Conservation (phyloP, 2,113 vertebrate species). For the Lagopus muta region DNA sequence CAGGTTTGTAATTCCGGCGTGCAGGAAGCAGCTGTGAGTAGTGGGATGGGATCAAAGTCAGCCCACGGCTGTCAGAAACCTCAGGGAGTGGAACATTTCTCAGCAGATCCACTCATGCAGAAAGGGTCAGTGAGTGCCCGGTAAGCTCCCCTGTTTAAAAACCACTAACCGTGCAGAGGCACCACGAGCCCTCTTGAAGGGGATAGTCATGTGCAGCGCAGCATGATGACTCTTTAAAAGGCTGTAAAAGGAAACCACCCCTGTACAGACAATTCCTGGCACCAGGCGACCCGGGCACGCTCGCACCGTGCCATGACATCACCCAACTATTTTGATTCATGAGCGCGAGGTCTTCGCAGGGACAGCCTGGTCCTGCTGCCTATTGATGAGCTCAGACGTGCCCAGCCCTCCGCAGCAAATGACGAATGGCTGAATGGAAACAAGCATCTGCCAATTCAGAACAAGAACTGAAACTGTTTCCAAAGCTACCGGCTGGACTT, state of each 20-base stretch:
- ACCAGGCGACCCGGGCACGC: constrained; percentile 55
- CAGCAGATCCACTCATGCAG: constrained; percentile 56
- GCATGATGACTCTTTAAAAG: constrained; percentile 88
- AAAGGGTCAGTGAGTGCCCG: constrained; percentile 42
- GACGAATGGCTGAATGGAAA: constrained; percentile 1
- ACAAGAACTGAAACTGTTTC: neutral
- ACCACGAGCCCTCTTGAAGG: constrained; percentile 39
- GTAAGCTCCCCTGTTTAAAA: constrained; percentile 34
- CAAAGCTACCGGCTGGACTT: neutral
- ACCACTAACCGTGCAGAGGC: constrained; percentile 17
- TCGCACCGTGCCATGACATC: constrained; percentile 81
- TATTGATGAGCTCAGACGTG: neutral
- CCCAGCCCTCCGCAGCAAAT: neutral
- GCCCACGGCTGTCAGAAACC: constrained; percentile 14
- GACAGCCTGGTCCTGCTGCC: constrained; percentile 55
- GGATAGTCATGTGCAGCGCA: constrained; percentile 83
- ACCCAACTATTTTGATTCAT: constrained; percentile 84
- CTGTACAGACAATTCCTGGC: constrained; percentile 79
- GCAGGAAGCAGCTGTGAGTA: neutral
- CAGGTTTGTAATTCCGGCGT: neutral
- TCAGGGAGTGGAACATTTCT: neutral
- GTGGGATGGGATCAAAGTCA: constrained; percentile 21
- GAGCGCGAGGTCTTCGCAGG: constrained; percentile 40
- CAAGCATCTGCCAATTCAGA: neutral
- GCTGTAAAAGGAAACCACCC: constrained; percentile 91